phyloP scores from a whole-genome alignment of 2,113 vertebrate genomes.

The Archilochus colubris region DNA sequence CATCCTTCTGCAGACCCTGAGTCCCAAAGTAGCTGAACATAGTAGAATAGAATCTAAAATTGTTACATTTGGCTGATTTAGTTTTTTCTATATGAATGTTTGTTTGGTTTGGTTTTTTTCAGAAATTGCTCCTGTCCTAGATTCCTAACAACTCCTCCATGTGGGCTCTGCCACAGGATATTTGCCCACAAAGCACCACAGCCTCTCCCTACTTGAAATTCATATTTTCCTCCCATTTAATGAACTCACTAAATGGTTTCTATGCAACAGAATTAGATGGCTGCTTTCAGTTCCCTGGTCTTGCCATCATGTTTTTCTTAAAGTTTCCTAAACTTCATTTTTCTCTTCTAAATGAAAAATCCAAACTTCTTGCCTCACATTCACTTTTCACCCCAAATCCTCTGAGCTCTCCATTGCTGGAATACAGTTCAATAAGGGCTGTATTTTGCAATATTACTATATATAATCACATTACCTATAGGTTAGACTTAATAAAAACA shows the following conservation, averaged over 20 bases:
- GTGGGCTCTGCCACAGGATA: not conserved
- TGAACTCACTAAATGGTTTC: not conserved
- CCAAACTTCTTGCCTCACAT: not conserved
- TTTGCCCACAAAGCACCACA: not conserved
- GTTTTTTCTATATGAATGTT: not conserved
- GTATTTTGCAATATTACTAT: not conserved
- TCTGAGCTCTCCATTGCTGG: not conserved
- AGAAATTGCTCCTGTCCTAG: not conserved
- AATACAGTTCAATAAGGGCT: not conserved
- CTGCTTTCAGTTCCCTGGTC: not conserved
- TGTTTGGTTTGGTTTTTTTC: not conserved
- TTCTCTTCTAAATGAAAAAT: not conserved
- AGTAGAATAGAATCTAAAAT: too few species aligned
- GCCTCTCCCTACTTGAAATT: not conserved
- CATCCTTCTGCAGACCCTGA: not conserved
- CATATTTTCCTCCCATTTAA: not conserved
- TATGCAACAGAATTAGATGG: not conserved
- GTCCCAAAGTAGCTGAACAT: fast-evolving
- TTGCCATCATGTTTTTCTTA: not conserved
- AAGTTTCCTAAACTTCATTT: not conserved
- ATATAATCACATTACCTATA: not conserved
- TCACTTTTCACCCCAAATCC: not conserved
- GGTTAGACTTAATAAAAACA: not conserved
- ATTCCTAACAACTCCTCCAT: not conserved
- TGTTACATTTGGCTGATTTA: not conserved